Base-by-base conservation (phyloP, 2,797 vertebrate genomes). In the Eutrigla gurnardus region DNA sequence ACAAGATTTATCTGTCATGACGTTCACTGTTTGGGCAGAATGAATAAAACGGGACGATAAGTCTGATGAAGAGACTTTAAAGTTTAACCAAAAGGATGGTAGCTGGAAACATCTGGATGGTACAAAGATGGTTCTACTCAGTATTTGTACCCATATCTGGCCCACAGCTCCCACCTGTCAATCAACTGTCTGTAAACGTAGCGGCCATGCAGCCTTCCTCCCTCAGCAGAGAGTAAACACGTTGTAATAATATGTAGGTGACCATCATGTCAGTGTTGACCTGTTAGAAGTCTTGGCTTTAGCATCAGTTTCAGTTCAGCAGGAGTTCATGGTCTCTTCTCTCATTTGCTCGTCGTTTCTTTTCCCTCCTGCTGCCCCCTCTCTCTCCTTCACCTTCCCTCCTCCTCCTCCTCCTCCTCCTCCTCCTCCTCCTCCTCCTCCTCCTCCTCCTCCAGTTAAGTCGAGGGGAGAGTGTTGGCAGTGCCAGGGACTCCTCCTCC, bases 391-490 rank as follows among this genome's bases (percentile, higher is more conserved):
- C 57, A 50, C 55, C 33, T 35, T 36, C 47, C 10, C 69, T 73
- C 59, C 17, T 61, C 54, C 45, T 49, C 13, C 58, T 60, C 69
- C 45, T 45, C 42, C 67, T 63, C 52, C 42, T 68, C 66, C 66
- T 78, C 57, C 87, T 55, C 39, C 17, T 39, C 46, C 4, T 45
- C 2, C 49, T 40, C 43, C 45, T 52, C 50, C 60, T 61, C 70
- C 42, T 42, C 39, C 66, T 63, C 57, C 45, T 66, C 64, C 64
- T 79, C 59, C 87, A 99, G 97, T 89, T 98, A 88, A 97, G 94
- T 92, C 96, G 95, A 59, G 97, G 96, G 62, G 97, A 98, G 86
- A 97, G 97, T 85, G 90, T 97, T 75, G 88, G 89, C 84, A 93
- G 90, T 47, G 87, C 88, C 84, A 96, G 96, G 93, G 97, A 99